Evolutionary conservation across 2,797 vertebrate genomes (phyloP).

Genomic region (Poecile montanus): DNA sequence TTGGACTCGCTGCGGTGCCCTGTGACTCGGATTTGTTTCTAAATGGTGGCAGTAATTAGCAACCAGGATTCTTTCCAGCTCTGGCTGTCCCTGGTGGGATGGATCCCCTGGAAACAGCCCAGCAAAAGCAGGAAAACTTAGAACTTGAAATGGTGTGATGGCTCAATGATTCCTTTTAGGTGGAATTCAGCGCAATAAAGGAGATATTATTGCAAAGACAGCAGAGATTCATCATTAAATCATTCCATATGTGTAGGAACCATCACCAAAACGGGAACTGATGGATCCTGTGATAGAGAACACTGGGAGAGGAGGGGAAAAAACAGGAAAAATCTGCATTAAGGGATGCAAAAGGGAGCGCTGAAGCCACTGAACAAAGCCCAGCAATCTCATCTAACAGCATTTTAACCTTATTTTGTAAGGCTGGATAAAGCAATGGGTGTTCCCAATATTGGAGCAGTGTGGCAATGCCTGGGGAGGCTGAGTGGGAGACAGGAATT

Average conservation of each 20-base stretch:
- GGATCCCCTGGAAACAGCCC: background rate
- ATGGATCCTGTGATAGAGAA: background rate
- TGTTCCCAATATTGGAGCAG: accelerated
- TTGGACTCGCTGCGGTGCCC: background rate
- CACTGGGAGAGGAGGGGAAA: background rate
- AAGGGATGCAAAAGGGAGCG: background rate
- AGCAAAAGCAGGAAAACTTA: background rate
- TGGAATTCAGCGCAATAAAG: background rate
- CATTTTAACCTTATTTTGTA: background rate
- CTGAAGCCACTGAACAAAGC: background rate
- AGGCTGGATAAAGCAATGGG: background rate
- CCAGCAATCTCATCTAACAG: background rate
- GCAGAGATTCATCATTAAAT: background rate
- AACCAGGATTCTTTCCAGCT: background rate
- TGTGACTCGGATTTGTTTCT: background rate
- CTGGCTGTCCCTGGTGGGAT: background rate
- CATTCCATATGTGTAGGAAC: accelerated
- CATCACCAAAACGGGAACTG: background rate
- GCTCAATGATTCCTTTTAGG: background rate
- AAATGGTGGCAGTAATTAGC: constrained; percentile 26
- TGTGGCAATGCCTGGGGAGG: background rate
- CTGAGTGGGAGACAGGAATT: background rate
- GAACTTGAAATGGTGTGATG: background rate
- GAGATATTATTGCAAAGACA: background rate
- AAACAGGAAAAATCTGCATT: background rate